phyloP scores from a whole-genome alignment of 2,888 invertebrate genomes.

The Steinernema scapterisci region DNA sequence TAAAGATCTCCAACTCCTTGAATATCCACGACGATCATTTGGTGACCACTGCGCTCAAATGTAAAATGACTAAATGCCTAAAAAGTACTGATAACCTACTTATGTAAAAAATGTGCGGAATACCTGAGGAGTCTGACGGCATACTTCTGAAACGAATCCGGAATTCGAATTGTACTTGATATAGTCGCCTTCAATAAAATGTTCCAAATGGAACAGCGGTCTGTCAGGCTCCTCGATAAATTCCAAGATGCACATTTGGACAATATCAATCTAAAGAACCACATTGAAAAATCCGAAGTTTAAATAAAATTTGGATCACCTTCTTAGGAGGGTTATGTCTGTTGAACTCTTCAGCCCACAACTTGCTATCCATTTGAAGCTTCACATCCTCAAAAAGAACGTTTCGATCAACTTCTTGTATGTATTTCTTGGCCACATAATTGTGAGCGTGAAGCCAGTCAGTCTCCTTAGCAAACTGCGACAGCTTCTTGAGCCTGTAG shows the following conservation, averaged over 20 bases:
- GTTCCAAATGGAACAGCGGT: conserved; percentile 72
- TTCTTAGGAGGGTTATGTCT: conserved; percentile 74
- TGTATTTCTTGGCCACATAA: conserved; percentile 73
- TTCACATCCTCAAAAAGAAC: conserved; percentile 73
- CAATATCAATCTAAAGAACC: conserved; percentile 71
- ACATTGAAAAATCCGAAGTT: neutral
- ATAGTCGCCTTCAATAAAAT: conserved; percentile 73
- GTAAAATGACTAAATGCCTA: conserved; percentile 74
- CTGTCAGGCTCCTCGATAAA: conserved; percentile 69
- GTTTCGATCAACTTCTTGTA: conserved; percentile 69
- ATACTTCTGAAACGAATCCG: conserved; percentile 72
- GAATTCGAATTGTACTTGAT: conserved; percentile 74
- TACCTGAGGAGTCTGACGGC: conserved; percentile 71
- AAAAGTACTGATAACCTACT: neutral
- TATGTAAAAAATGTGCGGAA: no score
- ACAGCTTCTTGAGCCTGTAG: conserved; percentile 71
- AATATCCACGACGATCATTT: conserved; percentile 73
- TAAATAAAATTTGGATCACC: conserved; percentile 58
- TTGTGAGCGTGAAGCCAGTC: conserved; percentile 72
- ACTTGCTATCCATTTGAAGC: conserved; percentile 74
- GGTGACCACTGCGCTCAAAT: conserved; percentile 73
- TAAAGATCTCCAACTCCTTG: conserved; percentile 74
- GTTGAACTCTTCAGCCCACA: conserved; percentile 74
- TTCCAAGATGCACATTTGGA: conserved; percentile 73
- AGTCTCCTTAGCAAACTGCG: conserved; percentile 67